Percentiles rank a stretch among this genome's conserved stretches.
phyloP scores from a whole-genome alignment of 2,113 vertebrate genomes.

The Leptodactylus fuscus region DNA sequence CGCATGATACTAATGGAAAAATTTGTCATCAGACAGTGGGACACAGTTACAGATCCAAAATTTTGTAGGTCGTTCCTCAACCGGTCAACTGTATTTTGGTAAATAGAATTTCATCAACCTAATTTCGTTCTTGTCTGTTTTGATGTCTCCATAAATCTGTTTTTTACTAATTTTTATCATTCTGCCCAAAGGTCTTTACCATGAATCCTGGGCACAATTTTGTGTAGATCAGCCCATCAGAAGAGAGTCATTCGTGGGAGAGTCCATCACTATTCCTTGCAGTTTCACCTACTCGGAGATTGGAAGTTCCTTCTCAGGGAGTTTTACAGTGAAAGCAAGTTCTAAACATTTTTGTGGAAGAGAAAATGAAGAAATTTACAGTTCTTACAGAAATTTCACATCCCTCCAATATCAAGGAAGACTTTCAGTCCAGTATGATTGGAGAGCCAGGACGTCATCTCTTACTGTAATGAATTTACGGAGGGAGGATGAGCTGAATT shows the following conservation, averaged over 20 bases:
- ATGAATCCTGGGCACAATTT: background rate
- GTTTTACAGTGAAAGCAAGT: background rate
- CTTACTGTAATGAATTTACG: background rate
- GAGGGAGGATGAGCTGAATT: background rate
- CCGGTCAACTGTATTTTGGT: no score
- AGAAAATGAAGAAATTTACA: background rate
- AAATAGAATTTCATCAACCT: no score
- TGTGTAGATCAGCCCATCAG: background rate
- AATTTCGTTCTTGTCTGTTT: background rate
- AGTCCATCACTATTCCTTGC: conserved; percentile 7
- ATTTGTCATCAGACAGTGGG: no score
- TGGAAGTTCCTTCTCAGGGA: background rate
- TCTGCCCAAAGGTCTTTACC: background rate
- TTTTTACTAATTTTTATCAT: no score
- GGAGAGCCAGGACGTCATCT: background rate
- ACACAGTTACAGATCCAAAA: no score
- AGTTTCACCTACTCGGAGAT: background rate
- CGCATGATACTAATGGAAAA: no score
- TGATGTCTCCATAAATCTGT: background rate
- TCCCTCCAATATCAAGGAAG: background rate
- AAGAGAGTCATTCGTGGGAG: background rate
- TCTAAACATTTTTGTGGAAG: background rate
- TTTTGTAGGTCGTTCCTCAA: no score
- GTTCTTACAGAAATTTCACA: background rate
- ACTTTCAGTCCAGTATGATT: background rate